These are phyloP conservation scores for Eupelmus urozonus DNA, from an alignment of 2,888 invertebrate species.

Conservation along the genomic window DNA sequence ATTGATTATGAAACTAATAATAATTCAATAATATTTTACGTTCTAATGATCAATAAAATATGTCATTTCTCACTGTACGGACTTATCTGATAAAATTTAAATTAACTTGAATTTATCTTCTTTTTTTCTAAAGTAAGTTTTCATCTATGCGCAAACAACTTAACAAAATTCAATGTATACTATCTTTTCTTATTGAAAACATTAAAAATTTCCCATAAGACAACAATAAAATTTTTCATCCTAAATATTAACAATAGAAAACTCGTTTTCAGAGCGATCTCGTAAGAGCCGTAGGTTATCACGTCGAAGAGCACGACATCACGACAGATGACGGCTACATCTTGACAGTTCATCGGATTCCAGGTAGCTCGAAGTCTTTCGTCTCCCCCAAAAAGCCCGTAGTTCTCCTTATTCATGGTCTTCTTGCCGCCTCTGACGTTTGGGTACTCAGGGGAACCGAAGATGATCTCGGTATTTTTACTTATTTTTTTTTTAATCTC, in stretches of 20 bases:
- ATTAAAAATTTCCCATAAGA: background rate
- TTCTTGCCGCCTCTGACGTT: slow-evolving; percentile 64
- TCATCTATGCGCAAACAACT: no score
- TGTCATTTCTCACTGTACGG: no score
- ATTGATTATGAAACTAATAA: no score
- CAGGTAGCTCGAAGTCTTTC: slow-evolving; percentile 62
- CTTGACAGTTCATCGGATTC: slow-evolving; percentile 65
- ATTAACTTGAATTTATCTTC: no score
- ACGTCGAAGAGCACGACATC: slow-evolving; percentile 65
- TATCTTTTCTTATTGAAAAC: no score
- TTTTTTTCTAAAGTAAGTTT: no score
- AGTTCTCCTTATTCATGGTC: slow-evolving; percentile 64
- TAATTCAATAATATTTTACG: no score
- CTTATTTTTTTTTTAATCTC: background rate
- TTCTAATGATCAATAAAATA: no score
- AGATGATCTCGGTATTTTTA: slow-evolving; percentile 63
- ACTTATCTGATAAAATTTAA: no score
- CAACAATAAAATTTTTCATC: background rate
- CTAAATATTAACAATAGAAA: background rate
- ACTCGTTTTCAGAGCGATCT: slow-evolving; percentile 62
- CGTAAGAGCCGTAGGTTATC: slow-evolving; percentile 62
- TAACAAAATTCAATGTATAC: no score
- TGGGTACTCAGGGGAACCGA: slow-evolving; percentile 66
- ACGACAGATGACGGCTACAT: slow-evolving; percentile 67
- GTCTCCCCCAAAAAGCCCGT: slow-evolving; percentile 61